Percentiles rank a stretch among this genome's conserved stretches.
Evolutionary conservation across 2,888 invertebrate species (phyloP).

Genomic region (Cordilura impudica): DNA sequence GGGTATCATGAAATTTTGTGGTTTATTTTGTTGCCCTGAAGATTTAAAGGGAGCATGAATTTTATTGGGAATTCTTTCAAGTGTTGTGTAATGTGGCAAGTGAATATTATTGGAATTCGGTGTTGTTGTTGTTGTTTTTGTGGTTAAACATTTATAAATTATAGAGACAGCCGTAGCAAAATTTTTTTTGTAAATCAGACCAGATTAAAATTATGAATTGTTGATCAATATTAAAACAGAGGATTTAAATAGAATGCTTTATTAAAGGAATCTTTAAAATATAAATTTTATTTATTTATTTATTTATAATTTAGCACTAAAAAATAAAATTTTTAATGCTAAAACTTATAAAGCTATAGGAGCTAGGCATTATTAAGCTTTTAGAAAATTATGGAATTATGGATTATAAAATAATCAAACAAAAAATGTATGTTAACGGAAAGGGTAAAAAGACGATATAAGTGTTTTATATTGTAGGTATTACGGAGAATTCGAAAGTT

Average conservation of each 20-base stretch:
- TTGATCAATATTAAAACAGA: neutral
- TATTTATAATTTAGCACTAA: too few species aligned
- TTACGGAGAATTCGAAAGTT: too few species aligned
- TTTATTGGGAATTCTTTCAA: neutral
- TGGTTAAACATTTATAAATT: slow-evolving; percentile 29
- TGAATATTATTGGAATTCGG: neutral
- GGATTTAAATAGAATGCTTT: neutral
- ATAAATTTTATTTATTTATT: too few species aligned
- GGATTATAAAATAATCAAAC: too few species aligned
- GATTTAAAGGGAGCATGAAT: neutral
- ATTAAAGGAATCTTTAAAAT: neutral
- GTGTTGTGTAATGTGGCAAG: slow-evolving; percentile 12
- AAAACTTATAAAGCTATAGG: too few species aligned
- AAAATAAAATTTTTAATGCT: too few species aligned
- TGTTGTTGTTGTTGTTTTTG: slow-evolving; percentile 9
- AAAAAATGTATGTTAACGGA: too few species aligned
- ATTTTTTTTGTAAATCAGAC: slow-evolving; percentile 4
- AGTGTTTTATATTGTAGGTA: too few species aligned
- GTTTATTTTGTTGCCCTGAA: neutral
- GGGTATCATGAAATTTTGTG: slow-evolving; percentile 1
- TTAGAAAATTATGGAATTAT: too few species aligned
- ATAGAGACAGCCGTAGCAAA: neutral
- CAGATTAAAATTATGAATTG: neutral
- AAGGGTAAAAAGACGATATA: too few species aligned
- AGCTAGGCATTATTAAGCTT: too few species aligned